Evolutionary conservation across 2,797 vertebrate genomes (phyloP).

Genomic region (Paedocypris micromegethes): DNA sequence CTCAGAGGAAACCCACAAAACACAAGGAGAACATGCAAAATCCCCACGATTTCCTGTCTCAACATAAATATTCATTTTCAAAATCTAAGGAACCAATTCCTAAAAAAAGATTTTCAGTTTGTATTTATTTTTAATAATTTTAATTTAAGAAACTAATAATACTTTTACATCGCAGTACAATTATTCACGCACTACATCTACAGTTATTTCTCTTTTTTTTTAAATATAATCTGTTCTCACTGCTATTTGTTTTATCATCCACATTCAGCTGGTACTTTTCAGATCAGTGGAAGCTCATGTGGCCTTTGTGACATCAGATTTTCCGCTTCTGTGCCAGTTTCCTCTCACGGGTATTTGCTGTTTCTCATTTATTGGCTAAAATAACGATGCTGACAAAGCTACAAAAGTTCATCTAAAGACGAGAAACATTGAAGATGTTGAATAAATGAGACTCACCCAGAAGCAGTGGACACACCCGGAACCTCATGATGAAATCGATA

Average conservation of each 20-base stretch:
- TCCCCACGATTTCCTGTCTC: too few relatives aligned
- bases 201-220: neutral
- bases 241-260: neutral
- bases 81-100: too few relatives aligned
- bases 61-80: too few relatives aligned
- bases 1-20: too few relatives aligned
- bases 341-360: constrained; percentile 7
- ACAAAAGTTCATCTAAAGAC: neutral
- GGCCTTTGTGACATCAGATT: constrained; percentile 23
- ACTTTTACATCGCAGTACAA: too few relatives aligned
- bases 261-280: constrained; percentile 8
- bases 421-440: constrained; percentile 8
- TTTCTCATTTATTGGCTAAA: constrained; percentile 10
- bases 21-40: too few relatives aligned
- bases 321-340: constrained; percentile 28
- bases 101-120: too few relatives aligned
- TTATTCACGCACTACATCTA: neutral
- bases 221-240: too few relatives aligned
- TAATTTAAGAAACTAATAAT: too few relatives aligned
- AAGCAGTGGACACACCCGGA: constrained; percentile 14
- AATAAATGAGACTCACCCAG: constrained; percentile 38
- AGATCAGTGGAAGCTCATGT: constrained; percentile 1
- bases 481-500: constrained; percentile 21
- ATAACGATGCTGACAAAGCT: constrained; percentile 4
- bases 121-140: too few relatives aligned